Evolutionary conservation across 2,797 vertebrate species (phyloP), one percentile per base, ranked within the genome.

Genomic region (Vireo griseus): DNA sequence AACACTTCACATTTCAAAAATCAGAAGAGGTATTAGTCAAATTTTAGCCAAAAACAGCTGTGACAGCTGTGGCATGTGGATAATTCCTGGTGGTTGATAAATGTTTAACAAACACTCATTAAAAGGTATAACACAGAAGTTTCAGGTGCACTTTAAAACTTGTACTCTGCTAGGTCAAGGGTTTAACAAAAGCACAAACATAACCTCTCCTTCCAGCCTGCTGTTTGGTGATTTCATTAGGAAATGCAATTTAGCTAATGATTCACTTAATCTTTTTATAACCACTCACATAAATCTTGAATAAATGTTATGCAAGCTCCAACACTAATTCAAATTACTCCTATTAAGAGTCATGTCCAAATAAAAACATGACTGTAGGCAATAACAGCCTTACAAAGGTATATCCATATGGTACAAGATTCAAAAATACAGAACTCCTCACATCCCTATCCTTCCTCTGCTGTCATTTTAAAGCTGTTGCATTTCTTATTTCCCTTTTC

Each of bases 191-290:
- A 83, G 45, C 18, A 67, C 35, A 88, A 71, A 61, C 9, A 31
- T 22, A 80, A 72, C 35, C 48, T 86, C 68, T 68, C 50, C 39
- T 72, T 86, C 45, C 68, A 86, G 29, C 47, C 86, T 92, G 55
- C 79, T 83, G 18, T 37, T 35, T 65, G 39, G 35, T 84, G 47
- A 55, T 51, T 84, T 52, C 50, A 57, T 81, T 84, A 72, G 33
- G 37, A 91, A 79, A 91, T 0, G 3, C 26, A 67, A 75, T 84
- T 86, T 75, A 81, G 37, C 51, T 88, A 90, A 86, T 86, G 59
- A 93, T 66, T 78, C 69, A 42, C 24, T 88, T 68, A 88, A 92
- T 84, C 66, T 77, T 91, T 90, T 90, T 63, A 52, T 67, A 88
- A 90, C 40, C 48, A 82, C 52, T 67, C 63, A 35, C 45, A 90